Conservation (phyloP, 2,797 vertebrate species). For the Crax fasciolata region DNA sequence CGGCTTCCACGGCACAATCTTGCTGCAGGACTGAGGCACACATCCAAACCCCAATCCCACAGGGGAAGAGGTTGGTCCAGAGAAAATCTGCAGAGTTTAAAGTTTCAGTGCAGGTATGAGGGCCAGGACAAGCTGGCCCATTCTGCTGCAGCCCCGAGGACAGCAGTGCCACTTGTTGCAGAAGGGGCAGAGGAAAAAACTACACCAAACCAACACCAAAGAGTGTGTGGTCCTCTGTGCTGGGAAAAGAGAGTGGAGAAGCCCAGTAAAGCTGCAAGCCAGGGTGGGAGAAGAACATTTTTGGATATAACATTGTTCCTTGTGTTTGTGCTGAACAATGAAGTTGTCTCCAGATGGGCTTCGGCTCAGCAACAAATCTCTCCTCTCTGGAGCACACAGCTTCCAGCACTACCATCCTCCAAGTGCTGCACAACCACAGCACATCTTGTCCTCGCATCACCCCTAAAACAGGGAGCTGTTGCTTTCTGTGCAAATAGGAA, state of each 20-base stretch:
- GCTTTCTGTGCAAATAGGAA: not conserved
- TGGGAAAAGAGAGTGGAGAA: conserved; percentile 29
- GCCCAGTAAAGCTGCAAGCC: conserved; percentile 25
- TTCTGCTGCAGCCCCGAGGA: not conserved
- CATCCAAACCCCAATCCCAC: not conserved
- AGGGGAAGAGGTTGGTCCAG: not conserved
- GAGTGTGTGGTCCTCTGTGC: conserved; percentile 2
- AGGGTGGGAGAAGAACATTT: not conserved
- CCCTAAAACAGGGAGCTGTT: not conserved
- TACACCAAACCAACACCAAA: not conserved
- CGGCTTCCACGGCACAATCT: rapidly evolving
- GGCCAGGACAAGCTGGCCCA: rapidly evolving
- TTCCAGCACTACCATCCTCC: conserved; percentile 9
- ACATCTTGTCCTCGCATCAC: not conserved
- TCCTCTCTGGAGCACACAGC: not conserved
- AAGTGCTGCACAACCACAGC: not conserved
- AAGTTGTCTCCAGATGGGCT: not conserved
- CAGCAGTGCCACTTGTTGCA: not conserved
- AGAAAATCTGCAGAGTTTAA: not conserved
- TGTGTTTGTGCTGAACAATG: not conserved
- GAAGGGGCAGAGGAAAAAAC: not conserved
- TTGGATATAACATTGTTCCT: not conserved
- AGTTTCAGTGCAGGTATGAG: not conserved
- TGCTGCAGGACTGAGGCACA: not conserved
- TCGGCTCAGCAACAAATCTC: conserved; percentile 14